Conservation (phyloP, 2,113 vertebrate genomes). For the Notothenia rossii region DNA sequence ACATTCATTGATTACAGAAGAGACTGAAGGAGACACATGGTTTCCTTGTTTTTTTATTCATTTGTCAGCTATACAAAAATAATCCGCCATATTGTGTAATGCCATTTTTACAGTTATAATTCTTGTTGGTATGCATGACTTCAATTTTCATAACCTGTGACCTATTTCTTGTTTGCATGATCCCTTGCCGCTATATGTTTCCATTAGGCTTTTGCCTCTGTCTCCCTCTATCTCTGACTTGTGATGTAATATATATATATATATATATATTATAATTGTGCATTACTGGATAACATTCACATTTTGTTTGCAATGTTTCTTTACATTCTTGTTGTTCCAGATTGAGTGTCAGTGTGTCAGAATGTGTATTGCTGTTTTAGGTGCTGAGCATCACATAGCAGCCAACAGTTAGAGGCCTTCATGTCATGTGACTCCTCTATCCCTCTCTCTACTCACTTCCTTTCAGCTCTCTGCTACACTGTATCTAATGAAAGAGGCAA, state of each 20-base stretch:
- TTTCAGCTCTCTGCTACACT: too few relatives aligned
- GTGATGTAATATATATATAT: too few relatives aligned
- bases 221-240: too few relatives aligned
- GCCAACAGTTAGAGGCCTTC: background rate
- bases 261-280: too few relatives aligned
- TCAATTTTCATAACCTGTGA: background rate
- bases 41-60: background rate
- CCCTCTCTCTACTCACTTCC: too few relatives aligned
- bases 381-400: background rate
- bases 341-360: background rate
- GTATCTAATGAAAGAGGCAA: too few relatives aligned
- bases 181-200: background rate
- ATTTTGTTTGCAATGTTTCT: background rate
- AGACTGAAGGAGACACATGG: background rate
- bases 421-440: background rate
- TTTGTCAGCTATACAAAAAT: background rate
- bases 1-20: background rate
- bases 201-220: background rate
- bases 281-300: too few relatives aligned
- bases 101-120: background rate
- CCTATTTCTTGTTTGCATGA: conserved; percentile 1
- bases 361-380: background rate
- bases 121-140: background rate
- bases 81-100: background rate
- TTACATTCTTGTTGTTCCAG: too few relatives aligned